phyloP scores from a whole-genome alignment of 2,113 vertebrate genomes.

The Corythaixoides concolor region DNA sequence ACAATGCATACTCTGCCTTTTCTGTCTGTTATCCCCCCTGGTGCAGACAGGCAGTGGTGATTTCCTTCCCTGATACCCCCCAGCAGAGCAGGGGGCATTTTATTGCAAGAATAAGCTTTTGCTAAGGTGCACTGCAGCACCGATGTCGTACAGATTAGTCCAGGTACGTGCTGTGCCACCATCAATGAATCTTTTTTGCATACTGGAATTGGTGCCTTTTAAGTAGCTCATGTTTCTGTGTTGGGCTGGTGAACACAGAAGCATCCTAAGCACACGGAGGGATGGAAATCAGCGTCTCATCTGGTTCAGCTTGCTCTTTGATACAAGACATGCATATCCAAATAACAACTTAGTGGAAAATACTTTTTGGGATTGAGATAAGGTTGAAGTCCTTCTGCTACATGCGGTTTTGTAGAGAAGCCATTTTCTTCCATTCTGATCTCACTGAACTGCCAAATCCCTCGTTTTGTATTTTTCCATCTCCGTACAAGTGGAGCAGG shows the following conservation, averaged over 20 bases:
- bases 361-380: background rate
- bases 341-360: background rate
- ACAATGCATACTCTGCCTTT: background rate
- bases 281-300: background rate
- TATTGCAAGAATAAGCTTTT: background rate
- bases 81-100: background rate
- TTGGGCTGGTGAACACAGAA: background rate
- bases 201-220: background rate
- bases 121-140: no score
- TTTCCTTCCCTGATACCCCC: background rate
- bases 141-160: no score
- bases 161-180: background rate
- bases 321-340: accelerated
- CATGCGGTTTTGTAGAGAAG: background rate
- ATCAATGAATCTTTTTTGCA: background rate
- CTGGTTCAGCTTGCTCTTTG: background rate
- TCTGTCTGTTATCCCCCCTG: background rate
- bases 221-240: background rate
- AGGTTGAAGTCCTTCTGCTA: background rate
- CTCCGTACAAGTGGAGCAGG: background rate
- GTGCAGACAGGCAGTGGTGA: background rate
- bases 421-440: background rate
- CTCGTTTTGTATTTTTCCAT: background rate
- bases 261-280: background rate
- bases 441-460: background rate